Evolutionary conservation across 2,113 vertebrate species (phyloP), one percentile per base, ranked within the genome.

Genomic region (Passer montanus): DNA sequence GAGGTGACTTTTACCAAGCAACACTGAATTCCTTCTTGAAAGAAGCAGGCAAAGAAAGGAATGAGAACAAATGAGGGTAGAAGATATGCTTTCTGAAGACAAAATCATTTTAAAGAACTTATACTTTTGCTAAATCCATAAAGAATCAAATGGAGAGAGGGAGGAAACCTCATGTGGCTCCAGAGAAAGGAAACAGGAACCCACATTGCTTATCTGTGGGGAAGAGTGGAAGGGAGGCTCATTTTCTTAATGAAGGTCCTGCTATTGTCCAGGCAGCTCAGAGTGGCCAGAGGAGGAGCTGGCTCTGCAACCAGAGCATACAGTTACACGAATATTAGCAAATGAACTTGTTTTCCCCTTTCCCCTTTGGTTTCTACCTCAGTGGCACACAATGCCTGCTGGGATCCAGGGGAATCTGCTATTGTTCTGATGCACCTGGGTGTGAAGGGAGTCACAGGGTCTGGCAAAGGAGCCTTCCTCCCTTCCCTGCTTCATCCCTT

Each of bases 271-370:
- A 1, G 86, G 47, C 35, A 68, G 69, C 44, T 82, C 87, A 5
- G 53, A 91, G 87, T 7, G 64, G 82, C 72, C 67, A 56, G 52
- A 85, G n/a, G 30, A 76, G 90, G 59, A 86, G 76, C 76, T 84
- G 78, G 47, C 68, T 95, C 50, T 81, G 77, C 64, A 91, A 22
- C 33, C 44, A 55, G 2, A 84, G 47, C 73, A 52, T 9, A 60
- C 35, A 78, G 27, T 56, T 35, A 87, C 60, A 78, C 0, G 10
- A 93, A 68, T 87, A 84, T 60, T 75, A 84, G 85, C 95, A 95
- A 88, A 78, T 89, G 94, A 94, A 94, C 93, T 95, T 84, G 59
- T 77, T 91, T 95, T 94, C 93, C 96, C 96, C 92, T 92, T 95
- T 94, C 73, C 92, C 88, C 94, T 96, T 94, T 94, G 93, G 69